Evolutionary conservation across 2,113 vertebrate genomes (phyloP).

Genomic region (Pseudorasbora parva): DNA sequence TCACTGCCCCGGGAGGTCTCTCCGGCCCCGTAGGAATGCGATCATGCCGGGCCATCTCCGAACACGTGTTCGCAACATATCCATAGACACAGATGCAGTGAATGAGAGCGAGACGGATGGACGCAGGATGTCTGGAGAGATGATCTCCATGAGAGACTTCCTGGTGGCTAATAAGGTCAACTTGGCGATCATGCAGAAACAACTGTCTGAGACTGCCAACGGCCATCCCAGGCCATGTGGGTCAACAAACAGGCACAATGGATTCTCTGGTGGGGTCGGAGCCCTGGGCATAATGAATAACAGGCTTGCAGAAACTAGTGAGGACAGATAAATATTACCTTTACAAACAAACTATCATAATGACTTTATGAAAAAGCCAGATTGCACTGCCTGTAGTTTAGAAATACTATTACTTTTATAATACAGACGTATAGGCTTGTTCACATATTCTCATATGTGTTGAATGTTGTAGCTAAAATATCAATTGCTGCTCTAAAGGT

Average conservation of each 20-base stretch:
- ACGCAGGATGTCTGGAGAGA: constrained; percentile 90
- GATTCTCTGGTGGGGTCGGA: constrained; percentile 91
- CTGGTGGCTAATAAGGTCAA: constrained; percentile 91
- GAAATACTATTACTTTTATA: constrained; percentile 1
- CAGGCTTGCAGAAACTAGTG: constrained; percentile 91
- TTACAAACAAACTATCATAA: constrained; percentile 3
- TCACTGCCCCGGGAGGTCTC: constrained; percentile 77
- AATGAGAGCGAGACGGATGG: constrained; percentile 89
- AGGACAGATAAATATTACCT: constrained; percentile 79
- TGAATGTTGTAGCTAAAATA: constrained; percentile 30
- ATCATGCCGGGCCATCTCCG: constrained; percentile 85
- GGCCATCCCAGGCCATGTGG: constrained; percentile 80
- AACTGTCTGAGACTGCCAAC: constrained; percentile 89
- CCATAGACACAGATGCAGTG: constrained; percentile 86
- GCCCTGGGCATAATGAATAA: constrained; percentile 98
- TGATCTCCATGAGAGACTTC: constrained; percentile 96
- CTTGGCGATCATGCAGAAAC: constrained; percentile 93
- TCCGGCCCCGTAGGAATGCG: constrained; percentile 80
- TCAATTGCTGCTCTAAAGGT: constrained; percentile 36
- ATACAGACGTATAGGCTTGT: constrained; percentile 11
- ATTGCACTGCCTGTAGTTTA: constrained; percentile 28
- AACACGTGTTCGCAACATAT: constrained; percentile 76
- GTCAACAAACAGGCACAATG: constrained; percentile 79
- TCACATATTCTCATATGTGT: not conserved
- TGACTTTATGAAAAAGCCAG: not conserved